Evolutionary conservation across 2,888 invertebrate genomes (phyloP), one percentile per base, ranked within the genome.

Genomic region (Holacanthella duospinosa): DNA sequence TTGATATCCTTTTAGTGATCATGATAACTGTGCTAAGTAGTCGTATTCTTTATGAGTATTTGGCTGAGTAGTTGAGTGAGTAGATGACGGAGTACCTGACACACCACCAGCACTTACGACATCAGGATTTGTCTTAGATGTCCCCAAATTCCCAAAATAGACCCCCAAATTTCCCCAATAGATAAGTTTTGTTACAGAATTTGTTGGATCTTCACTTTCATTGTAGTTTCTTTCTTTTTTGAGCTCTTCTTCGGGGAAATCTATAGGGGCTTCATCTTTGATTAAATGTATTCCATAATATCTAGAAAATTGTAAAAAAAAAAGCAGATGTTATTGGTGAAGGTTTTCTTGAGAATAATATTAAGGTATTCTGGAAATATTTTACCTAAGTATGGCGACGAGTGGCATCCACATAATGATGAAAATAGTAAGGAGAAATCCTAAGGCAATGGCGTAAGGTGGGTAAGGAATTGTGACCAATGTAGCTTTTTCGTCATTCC

Each of bases 201-300:
- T 21, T 21, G 48, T 48, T 4, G 19, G 19, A 16, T 9, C 48
- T 16, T 48, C 48, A 4, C 21, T 26, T 24, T 25, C 43, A 43
- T 25, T 24, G 19, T 58, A 29, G 29, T 58, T 55, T 29, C 60
- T 3, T 29, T 60, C 60, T 24, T 54, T 6, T n/a, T 4, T 16
- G 4, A 57, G 21, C 24, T 57, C 21, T 19, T 12, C 29, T 36
- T 57, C 57, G 19, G 57, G 57, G 29, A 57, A 57, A 19, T 57
- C 29, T 29, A 29, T 29, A 6, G 57, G 57, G 19, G 57, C 57
- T 36, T 57, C 57, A 25, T 57, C 57, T 21, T 57, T 57, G 29
- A 57, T 9, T n/a, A 28, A 19, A 16, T 28, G 12, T 3, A 29
- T 36, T n/a, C 57, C 29, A 57, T 29, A 29, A 21, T 57, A 57